Percentiles rank a stretch among this genome's conserved stretches.
These are phyloP conservation scores for Heliconius aoede DNA, from an alignment of 2,888 invertebrate species.

Conservation along the genomic window DNA sequence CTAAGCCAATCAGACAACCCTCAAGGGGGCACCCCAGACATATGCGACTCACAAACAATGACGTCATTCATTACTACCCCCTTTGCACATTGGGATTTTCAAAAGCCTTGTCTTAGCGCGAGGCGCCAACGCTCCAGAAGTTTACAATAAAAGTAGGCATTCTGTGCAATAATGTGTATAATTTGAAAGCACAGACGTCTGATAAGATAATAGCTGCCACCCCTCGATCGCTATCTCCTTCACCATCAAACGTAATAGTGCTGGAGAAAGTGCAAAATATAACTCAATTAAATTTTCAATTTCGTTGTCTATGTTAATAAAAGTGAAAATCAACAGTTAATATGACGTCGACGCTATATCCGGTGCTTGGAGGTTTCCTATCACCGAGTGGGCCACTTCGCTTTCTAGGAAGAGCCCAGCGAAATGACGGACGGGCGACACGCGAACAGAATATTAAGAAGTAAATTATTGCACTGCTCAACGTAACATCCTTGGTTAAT, in stretches of 20 bases:
- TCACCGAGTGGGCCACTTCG: conserved; percentile 70
- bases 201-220: conserved; percentile 68
- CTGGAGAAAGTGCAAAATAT: conserved; percentile 38
- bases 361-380: conserved; percentile 59
- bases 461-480: conserved; percentile 54
- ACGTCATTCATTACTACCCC: conserved; percentile 27
- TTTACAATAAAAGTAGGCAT: background rate
- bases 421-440: conserved; percentile 65
- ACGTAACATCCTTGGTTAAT: conserved; percentile 61
- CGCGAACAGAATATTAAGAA: conserved; percentile 68
- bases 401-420: conserved; percentile 77
- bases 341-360: conserved; percentile 64
- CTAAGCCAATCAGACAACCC: conserved; percentile 23
- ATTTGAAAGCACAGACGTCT: conserved; percentile 40
- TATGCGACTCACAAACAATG: conserved; percentile 15
- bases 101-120: conserved; percentile 4
- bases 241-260: conserved; percentile 31
- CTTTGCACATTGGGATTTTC: conserved; percentile 16
- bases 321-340: conserved; percentile 76
- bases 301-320: conserved; percentile 58
- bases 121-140: background rate
- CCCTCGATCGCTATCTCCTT: conserved; percentile 31
- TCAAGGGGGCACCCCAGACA: conserved; percentile 20
- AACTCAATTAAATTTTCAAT: conserved; percentile 42
- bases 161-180: conserved; percentile 10